Evolutionary conservation across 1,140 invertebrate species (phyloP), one percentile per base, ranked within the genome.

Genomic region (Pissodes strobi): DNA sequence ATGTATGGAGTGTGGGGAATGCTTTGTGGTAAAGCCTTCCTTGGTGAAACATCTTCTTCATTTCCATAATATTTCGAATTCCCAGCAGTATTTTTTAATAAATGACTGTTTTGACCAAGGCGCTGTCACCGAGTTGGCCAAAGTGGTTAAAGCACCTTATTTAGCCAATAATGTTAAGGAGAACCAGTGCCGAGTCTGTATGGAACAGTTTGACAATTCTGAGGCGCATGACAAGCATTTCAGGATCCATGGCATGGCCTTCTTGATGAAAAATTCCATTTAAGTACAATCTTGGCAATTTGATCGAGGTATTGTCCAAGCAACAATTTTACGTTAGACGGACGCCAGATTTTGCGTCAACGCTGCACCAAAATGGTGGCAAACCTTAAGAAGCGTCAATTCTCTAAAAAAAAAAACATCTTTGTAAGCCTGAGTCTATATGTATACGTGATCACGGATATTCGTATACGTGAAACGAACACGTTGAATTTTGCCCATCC

Each of bases 171-270:
- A 81, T 12, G 75, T 84, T 19, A 68, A 74, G 58, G 81, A 84
- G 66, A 87, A 88, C 76, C 85, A 88, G 70, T 89, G 87, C 67
- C 78, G 80, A 69, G 85, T 88, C 60, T 89, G 87, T 69, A 81
- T 79, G 71, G 81, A 84, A 34, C 77, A 84, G 55, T 88, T 87
- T 74, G 79, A 83, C 18, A 77, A 83, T 69, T 67, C 77, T 1
- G 78, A 82, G 23, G 82, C 83, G 49, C 76, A 83, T 60, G 78
- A 81, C 66, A 87, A 86, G 75, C 87, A 88, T 72, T 82, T 85
- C 21, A 79, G 86, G 67, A 81, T 83, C 19, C 87, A 88, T 74
- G 86, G 87, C 1, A 88, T 87, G 86, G 86, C 86, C 2, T 88
- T 88, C 73, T 70, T 88, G 2, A 81, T 79, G 67, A 81, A 79